Conservation (phyloP, 2,113 vertebrate genomes). For the Hippocampus zosterae region DNA sequence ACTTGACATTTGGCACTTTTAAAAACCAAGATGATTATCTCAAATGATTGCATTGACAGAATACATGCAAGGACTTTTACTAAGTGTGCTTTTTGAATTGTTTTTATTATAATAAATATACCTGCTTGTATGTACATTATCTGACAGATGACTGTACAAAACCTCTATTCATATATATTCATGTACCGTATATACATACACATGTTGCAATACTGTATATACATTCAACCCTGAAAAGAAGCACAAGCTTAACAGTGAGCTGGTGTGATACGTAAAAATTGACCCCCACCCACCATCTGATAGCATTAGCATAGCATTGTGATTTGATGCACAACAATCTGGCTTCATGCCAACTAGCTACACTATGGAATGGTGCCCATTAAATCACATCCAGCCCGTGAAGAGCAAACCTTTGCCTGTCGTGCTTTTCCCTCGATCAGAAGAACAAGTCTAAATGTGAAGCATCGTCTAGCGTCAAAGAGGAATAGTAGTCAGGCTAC, state of each 20-base stretch:
- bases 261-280: constrained; percentile 39
- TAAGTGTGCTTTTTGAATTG: constrained; percentile 25
- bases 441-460: constrained; percentile 20
- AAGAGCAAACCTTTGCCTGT: constrained; percentile 12
- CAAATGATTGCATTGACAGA: not conserved
- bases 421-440: not conserved
- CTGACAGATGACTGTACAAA: constrained; percentile 57
- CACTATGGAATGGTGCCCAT: constrained; percentile 28
- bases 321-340: constrained; percentile 30
- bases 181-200: not conserved
- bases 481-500: constrained; percentile 41
- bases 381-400: constrained; percentile 21
- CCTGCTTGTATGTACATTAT: constrained; percentile 68
- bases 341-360: constrained; percentile 17
- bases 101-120: constrained; percentile 78
- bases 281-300: constrained; percentile 28
- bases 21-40: not conserved
- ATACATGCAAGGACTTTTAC: constrained; percentile 5
- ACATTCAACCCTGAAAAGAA: constrained; percentile 56
- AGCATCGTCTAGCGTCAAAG: constrained; percentile 37
- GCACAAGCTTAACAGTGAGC: constrained; percentile 40
- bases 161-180: constrained; percentile 31
- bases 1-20: not conserved
- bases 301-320: constrained; percentile 22
- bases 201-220: constrained; percentile 29